Evolutionary conservation across 2,797 vertebrate species (phyloP).

Genomic region (Pogoniulus pusillus): DNA sequence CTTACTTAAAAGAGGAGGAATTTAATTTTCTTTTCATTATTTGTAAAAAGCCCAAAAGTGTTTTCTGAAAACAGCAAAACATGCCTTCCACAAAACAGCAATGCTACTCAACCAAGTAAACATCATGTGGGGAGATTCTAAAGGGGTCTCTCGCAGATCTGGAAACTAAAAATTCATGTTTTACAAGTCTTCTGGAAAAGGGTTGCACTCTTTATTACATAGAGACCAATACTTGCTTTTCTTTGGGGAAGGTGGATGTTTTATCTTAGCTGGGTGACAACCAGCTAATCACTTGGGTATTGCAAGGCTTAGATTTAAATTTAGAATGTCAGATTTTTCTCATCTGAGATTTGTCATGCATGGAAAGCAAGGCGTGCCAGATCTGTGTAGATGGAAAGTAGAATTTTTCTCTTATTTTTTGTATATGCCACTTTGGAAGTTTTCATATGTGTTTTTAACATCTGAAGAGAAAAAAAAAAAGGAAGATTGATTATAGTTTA

Average conservation of each 20-base stretch:
- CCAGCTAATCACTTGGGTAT: background rate
- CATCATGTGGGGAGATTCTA: background rate
- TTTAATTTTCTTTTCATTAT: conserved; percentile 25
- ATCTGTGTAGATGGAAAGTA: background rate
- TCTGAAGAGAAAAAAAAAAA: too few species aligned
- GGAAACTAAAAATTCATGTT: background rate
- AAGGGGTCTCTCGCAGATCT: background rate
- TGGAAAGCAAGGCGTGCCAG: background rate
- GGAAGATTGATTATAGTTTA: background rate
- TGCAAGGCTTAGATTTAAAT: background rate
- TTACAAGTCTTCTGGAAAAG: background rate
- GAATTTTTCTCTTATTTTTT: background rate
- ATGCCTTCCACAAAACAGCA: background rate
- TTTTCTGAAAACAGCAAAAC: conserved; percentile 11
- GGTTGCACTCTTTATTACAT: background rate
- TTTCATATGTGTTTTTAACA: background rate
- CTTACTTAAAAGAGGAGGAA: background rate
- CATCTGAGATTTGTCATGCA: background rate
- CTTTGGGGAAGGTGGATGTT: background rate
- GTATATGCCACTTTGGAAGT: background rate
- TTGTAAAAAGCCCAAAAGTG: background rate
- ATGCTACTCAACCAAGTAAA: background rate
- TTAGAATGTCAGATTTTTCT: background rate
- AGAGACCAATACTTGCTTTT: background rate
- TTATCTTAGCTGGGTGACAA: background rate